Conservation (phyloP, 37 sponge, comb jelly and placozoan species). For the Lycopodina hypogea region DNA sequence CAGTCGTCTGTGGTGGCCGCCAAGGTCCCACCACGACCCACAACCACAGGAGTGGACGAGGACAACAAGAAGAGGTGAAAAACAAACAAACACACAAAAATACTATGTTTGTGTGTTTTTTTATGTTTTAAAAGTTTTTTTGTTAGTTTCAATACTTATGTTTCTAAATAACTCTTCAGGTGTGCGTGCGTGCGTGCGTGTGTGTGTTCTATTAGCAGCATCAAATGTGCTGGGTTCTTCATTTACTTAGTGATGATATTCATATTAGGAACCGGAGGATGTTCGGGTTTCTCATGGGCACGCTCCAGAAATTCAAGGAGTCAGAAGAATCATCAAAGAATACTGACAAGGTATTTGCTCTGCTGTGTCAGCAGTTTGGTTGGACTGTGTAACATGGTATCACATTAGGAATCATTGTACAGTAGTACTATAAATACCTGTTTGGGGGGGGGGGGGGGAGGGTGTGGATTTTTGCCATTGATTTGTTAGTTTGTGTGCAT, state of each 20-base stretch:
- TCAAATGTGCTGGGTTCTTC: background rate
- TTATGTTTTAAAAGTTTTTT: background rate
- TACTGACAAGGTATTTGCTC: conserved; percentile 51
- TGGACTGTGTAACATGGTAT: too few relatives aligned
- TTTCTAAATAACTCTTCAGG: background rate
- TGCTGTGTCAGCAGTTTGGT: background rate
- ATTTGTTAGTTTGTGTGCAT: background rate
- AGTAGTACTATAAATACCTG: too few relatives aligned
- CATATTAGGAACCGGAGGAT: conserved; percentile 76
- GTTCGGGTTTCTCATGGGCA: conserved; percentile 86
- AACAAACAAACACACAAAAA: background rate
- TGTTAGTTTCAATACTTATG: background rate
- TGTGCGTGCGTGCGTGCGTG: background rate
- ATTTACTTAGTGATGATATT: too few relatives aligned
- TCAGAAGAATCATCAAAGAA: conserved; percentile 25
- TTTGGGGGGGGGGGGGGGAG: background rate
- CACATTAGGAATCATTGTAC: too few relatives aligned
- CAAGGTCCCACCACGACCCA: conserved; percentile 56
- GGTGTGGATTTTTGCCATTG: background rate
- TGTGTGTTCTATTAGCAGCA: background rate
- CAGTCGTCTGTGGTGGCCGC: conserved; percentile 71
- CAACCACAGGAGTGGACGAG: conserved; percentile 35
- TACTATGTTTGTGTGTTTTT: background rate
- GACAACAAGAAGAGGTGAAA: conserved; percentile 47
- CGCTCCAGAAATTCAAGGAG: conserved; percentile 76